A percentile compares a stretch with the other conserved stretches of the same genome.
phyloP scores from a whole-genome alignment of 2,888 invertebrate genomes.

The Cosmia trapezina region DNA sequence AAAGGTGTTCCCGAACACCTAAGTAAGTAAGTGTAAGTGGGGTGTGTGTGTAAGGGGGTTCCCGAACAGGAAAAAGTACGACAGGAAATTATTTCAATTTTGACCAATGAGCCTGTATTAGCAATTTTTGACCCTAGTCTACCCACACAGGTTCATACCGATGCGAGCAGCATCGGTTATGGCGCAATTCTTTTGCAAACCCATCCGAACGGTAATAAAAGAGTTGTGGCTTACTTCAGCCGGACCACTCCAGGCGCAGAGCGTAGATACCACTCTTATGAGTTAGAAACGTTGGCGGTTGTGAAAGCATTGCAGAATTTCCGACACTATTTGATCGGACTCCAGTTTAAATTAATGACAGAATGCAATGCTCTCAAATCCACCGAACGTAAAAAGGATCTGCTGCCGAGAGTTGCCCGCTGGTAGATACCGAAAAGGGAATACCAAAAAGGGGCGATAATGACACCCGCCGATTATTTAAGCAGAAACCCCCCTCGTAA shows the following conservation, averaged over 20 bases:
- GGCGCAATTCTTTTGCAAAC: neutral
- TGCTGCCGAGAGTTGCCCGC: neutral
- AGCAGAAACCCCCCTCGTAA: neutral
- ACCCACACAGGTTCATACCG: neutral
- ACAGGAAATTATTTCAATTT: neutral
- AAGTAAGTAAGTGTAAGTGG: too few relatives aligned
- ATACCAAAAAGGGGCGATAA: neutral
- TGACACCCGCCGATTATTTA: neutral
- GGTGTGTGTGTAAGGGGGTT: neutral
- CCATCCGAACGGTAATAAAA: neutral
- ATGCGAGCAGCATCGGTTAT: neutral
- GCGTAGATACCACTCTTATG: neutral
- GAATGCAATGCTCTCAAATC: neutral
- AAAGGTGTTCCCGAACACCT: too few relatives aligned
- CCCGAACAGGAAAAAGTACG: neutral
- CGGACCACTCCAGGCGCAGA: neutral
- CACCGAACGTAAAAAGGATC: neutral
- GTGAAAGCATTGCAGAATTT: neutral
- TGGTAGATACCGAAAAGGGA: neutral
- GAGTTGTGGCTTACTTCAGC: neutral
- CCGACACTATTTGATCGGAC: neutral
- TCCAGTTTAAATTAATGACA: neutral
- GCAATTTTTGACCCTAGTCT: neutral
- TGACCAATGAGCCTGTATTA: neutral
- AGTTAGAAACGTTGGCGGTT: neutral